Percentiles rank a stretch among this genome's conserved stretches.
These are phyloP conservation scores for Drosophila gunungcola DNA, from an alignment of 1,140 invertebrate species.

Conservation along the genomic window DNA sequence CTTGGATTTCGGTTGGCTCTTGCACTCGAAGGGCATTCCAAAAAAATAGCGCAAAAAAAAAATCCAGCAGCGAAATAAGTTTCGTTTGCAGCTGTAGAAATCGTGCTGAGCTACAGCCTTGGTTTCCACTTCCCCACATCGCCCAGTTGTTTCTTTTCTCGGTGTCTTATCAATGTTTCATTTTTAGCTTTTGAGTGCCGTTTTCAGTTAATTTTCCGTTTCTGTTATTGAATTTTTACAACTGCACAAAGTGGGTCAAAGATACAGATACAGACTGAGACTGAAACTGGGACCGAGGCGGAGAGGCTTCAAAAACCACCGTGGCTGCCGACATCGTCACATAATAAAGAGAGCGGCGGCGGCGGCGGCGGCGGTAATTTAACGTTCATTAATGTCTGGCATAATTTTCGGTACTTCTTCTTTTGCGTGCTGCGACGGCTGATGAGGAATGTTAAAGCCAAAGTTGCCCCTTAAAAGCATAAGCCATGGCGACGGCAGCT, in stretches of 20 bases:
- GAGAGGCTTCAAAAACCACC: slow-evolving; percentile 18
- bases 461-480: slow-evolving; percentile 21
- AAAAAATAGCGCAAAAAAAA: slow-evolving; percentile 5
- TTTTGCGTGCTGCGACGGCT: slow-evolving; percentile 22
- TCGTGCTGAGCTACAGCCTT: slow-evolving; percentile 71
- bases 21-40: slow-evolving; percentile 62
- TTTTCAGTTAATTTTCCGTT: slow-evolving; percentile 82
- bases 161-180: slow-evolving; percentile 73
- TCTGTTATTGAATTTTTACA: slow-evolving; percentile 80
- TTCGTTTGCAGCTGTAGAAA: slow-evolving; percentile 69
- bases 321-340: slow-evolving; percentile 35
- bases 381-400: slow-evolving; percentile 61
- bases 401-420: slow-evolving; percentile 61
- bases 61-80: slow-evolving; percentile 35
- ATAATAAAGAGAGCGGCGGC: slow-evolving; percentile 55
- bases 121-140: slow-evolving; percentile 29
- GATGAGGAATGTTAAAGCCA: slow-evolving; percentile 31
- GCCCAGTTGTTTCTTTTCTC: slow-evolving; percentile 25
- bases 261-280: slow-evolving; percentile 47
- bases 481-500: slow-evolving; percentile 26
- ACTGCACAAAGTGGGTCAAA: slow-evolving; percentile 64
- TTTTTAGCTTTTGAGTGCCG: slow-evolving; percentile 62
- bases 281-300: slow-evolving; percentile 4
- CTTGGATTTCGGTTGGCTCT: slow-evolving; percentile 41
- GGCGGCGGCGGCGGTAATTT: slow-evolving; percentile 46